These are phyloP conservation scores for Caerostris extrusa DNA, from an alignment of 1,140 invertebrate genomes.

Conservation along the genomic window DNA sequence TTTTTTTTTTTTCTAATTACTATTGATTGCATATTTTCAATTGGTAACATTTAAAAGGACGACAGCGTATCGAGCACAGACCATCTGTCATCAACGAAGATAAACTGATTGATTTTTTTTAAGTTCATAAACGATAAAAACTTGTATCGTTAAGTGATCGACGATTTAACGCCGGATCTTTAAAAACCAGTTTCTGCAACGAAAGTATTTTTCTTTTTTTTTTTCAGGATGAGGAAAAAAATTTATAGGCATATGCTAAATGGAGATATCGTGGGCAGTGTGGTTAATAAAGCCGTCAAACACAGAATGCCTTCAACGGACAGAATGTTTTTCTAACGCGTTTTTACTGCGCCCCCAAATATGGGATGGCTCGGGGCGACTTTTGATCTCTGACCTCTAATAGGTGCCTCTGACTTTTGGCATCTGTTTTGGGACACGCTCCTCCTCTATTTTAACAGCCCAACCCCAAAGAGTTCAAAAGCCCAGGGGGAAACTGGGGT, in stretches of 20 bases:
- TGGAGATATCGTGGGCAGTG: constrained; percentile 8
- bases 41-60: no score
- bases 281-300: constrained; percentile 58
- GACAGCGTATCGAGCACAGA: no score
- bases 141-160: neutral
- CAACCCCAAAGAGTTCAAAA: neutral
- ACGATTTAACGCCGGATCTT: neutral
- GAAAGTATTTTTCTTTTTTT: neutral
- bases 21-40: no score
- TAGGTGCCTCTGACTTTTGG: neutral
- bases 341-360: constrained; percentile 18
- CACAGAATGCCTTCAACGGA: neutral
- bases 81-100: neutral
- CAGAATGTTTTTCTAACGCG: constrained; percentile 45
- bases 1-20: neutral
- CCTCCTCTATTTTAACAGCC: constrained; percentile 34
- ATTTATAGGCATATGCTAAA: constrained; percentile 33
- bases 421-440: constrained; percentile 55
- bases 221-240: neutral
- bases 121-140: neutral
- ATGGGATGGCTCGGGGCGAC: neutral
- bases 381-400: constrained; percentile 68
- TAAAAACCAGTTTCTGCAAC: neutral
- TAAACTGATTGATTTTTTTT: neutral
- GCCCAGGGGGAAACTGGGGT: neutral